These are phyloP conservation scores for Drosophila neutralis DNA, from an alignment of 2,888 invertebrate genomes.

Conservation along the genomic window DNA sequence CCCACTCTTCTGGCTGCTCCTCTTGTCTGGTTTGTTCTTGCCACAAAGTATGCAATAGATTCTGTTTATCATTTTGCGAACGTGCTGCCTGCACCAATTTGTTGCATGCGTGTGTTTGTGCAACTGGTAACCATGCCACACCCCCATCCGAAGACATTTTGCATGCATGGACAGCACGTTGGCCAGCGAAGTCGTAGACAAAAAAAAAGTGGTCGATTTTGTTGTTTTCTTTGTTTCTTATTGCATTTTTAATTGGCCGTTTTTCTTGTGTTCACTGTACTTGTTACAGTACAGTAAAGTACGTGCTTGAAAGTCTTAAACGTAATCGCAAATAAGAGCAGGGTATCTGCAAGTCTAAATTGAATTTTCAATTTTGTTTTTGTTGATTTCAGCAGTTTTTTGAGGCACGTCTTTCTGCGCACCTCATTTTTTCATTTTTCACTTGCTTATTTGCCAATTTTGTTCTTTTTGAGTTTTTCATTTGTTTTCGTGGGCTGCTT, in stretches of 20 bases:
- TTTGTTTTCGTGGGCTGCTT: conserved; percentile 56
- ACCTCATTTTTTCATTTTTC: conserved; percentile 28
- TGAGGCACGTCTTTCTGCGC: conserved; percentile 38
- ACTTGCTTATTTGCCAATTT: conserved; percentile 42
- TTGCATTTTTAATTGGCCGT: conserved; percentile 37
- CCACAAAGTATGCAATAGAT: conserved; percentile 77
- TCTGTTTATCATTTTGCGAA: conserved; percentile 73
- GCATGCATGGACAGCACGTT: conserved; percentile 34
- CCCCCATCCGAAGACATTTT: neutral
- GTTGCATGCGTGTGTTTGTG: conserved; percentile 48
- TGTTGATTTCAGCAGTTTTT: conserved; percentile 27
- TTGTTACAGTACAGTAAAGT: neutral
- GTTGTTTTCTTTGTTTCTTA: conserved; percentile 10
- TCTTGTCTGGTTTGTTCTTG: conserved; percentile 22
- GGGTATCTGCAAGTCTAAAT: conserved; percentile 1
- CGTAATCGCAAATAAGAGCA: neutral
- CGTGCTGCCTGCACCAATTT: conserved; percentile 76
- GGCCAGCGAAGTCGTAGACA: conserved; percentile 1
- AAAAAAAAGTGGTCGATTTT: neutral
- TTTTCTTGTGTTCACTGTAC: neutral
- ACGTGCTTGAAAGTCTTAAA: neutral
- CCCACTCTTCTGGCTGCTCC: neutral
- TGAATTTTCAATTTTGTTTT: neutral
- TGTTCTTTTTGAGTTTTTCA: conserved; percentile 15
- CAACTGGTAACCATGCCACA: conserved; percentile 22